Conservation (phyloP, 2,113 vertebrate genomes). For the Phylloscopus trochilus region DNA sequence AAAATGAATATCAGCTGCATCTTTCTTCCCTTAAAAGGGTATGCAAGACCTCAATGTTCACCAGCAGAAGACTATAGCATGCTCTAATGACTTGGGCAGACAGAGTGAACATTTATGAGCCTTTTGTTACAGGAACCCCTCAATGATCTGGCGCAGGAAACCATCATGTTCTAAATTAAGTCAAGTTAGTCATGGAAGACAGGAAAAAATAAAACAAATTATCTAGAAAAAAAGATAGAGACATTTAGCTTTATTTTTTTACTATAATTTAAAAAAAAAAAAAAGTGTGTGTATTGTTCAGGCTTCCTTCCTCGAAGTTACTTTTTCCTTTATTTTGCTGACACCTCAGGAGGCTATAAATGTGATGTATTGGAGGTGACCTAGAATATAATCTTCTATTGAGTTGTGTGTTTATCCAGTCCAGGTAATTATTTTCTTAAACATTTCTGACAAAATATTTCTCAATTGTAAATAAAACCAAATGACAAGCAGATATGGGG, state of each 20-base stretch:
- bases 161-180: background rate
- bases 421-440: conserved; percentile 40
- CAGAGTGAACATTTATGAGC: background rate
- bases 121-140: background rate
- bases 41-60: accelerated
- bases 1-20: background rate
- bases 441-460: conserved; percentile 14
- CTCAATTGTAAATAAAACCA: conserved; percentile 23
- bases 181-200: background rate
- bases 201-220: background rate
- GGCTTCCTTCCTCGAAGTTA: background rate
- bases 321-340: background rate
- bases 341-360: background rate
- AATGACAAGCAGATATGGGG: conserved; percentile 16
- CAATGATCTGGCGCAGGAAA: background rate
- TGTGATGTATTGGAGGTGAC: background rate
- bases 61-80: background rate
- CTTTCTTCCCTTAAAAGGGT: background rate
- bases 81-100: background rate
- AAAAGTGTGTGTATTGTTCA: background rate
- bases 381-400: conserved; percentile 2
- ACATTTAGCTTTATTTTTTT: background rate
- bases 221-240: background rate
- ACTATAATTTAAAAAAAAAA: background rate
- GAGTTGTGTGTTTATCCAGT: background rate